A percentile compares a stretch with the other conserved stretches of the same genome.
Evolutionary conservation across 2,113 vertebrate species (phyloP).

Genomic region (Rhea pennata): DNA sequence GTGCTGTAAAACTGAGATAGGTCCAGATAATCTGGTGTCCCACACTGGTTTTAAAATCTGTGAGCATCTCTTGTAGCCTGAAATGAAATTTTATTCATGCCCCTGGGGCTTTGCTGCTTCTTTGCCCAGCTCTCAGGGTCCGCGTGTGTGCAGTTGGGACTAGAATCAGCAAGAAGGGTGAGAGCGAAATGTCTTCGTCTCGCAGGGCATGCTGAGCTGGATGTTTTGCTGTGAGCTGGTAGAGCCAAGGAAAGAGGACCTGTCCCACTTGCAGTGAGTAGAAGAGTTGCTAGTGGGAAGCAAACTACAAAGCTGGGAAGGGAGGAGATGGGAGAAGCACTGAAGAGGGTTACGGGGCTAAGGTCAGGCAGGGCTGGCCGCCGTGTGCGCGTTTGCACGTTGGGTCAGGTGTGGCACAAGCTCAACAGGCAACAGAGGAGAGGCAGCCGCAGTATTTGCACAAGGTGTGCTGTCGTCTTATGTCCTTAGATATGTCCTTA

Average conservation of each 20-base stretch:
- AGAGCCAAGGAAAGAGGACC: neutral
- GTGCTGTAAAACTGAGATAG: constrained; percentile 23
- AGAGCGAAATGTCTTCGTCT: neutral
- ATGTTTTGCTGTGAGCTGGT: neutral
- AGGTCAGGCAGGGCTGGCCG: neutral
- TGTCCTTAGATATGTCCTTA: neutral
- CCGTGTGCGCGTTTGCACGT: neutral
- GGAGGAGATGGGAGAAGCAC: neutral
- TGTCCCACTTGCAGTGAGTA: neutral
- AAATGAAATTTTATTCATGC: neutral
- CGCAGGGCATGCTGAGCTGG: neutral
- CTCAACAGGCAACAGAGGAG: neutral
- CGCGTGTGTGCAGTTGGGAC: too few species aligned
- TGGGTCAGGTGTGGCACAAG: neutral
- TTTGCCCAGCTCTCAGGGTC: neutral
- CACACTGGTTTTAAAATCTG: constrained; percentile 1
- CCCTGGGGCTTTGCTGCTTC: neutral
- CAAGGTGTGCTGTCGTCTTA: neutral
- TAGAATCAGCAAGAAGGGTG: neutral
- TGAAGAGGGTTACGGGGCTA: neutral
- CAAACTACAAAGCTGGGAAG: neutral
- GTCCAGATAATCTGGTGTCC: neutral
- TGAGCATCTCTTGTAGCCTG: neutral
- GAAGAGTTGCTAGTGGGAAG: neutral
- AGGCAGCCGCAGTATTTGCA: neutral